phyloP scores from a whole-genome alignment of 2,113 vertebrate species.

The Dasyprocta punctata region DNA sequence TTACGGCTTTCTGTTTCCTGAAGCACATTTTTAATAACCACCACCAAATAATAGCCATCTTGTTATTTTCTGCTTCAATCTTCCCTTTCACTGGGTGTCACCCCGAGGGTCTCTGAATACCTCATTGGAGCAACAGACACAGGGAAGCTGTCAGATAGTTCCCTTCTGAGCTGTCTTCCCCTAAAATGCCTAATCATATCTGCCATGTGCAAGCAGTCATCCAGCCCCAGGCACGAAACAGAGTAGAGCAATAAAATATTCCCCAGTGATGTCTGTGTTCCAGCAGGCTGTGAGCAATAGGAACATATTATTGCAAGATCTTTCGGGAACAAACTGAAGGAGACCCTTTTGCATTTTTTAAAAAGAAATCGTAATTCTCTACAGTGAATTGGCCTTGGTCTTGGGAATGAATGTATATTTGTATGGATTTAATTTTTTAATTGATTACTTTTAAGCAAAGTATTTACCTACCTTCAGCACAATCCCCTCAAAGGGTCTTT shows the following conservation, averaged over 20 bases:
- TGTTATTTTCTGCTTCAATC: conserved; percentile 51
- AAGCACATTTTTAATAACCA: conserved; percentile 53
- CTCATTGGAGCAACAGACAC: not conserved
- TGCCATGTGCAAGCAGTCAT: conserved; percentile 5
- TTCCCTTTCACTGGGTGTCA: not conserved
- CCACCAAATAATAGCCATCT: conserved; percentile 27
- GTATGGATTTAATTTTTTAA: not conserved
- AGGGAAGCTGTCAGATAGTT: conserved; percentile 23
- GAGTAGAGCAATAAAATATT: not conserved
- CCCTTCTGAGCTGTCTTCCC: not conserved
- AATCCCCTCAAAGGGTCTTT: not conserved
- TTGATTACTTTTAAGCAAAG: not conserved
- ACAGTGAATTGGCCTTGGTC: not conserved
- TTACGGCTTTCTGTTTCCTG: conserved; percentile 28
- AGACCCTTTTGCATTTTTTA: not conserved
- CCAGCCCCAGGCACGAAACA: conserved; percentile 21
- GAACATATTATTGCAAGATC: not conserved
- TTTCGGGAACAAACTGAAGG: not conserved
- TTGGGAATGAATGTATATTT: not conserved
- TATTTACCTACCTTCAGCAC: not conserved
- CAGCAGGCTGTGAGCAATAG: not conserved
- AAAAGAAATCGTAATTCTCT: not conserved
- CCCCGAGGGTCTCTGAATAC: conserved; percentile 17
- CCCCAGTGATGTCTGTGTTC: not conserved
- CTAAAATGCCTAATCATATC: conserved; percentile 31